Evolutionary conservation across 2,888 invertebrate species (phyloP), one percentile per base, ranked within the genome.

Genomic region (Pteria penguin): DNA sequence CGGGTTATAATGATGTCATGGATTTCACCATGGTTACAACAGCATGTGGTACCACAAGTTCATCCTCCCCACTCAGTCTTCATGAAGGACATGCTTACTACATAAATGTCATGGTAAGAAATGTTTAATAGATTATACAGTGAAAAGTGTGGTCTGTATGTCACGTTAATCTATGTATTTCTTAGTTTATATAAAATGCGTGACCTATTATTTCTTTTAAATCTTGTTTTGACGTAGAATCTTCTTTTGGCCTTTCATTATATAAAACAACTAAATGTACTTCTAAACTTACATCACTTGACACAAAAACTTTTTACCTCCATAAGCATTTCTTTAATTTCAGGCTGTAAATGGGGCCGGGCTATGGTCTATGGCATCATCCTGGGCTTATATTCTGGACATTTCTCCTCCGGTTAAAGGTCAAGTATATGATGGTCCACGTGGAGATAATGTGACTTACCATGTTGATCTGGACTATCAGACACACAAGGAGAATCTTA

Each of bases 41-140:
- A 63, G 73, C 75, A 8, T 82, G 81, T 75, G 75, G 52, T 0
- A 66, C 74, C 52, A 72, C 76, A 2, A 54, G 63, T 26, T 69
- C 32, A 31, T 55, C 71, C 33, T 27, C 58, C 18, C 72, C 76
- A 4, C 29, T 82, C 2, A 22, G 24, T 22, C 54, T 82, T 58
- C 66, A 68, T 24, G 82, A 81, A 62, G 82, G 82, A 24, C 79
- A 82, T 72, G 72, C 76, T 5, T 82, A 82, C 55, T 82, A 76
- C 58, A 78, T 82, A 8, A 67, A 79, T 45, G 78, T 82, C 8
- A 79, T 77, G 78, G 82, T 82, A 72, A 66, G 62, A n/a, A n/a
- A n/a, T n/a, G n/a, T n/a, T n/a, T n/a, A n/a, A n/a, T n/a, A n/a
- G n/a, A n/a, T n/a, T n/a, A n/a, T n/a, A n/a, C n/a, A n/a, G n/a